These are phyloP conservation scores for Albula glossodonta DNA, from an alignment of 2,113 vertebrate genomes.

Conservation along the genomic window DNA sequence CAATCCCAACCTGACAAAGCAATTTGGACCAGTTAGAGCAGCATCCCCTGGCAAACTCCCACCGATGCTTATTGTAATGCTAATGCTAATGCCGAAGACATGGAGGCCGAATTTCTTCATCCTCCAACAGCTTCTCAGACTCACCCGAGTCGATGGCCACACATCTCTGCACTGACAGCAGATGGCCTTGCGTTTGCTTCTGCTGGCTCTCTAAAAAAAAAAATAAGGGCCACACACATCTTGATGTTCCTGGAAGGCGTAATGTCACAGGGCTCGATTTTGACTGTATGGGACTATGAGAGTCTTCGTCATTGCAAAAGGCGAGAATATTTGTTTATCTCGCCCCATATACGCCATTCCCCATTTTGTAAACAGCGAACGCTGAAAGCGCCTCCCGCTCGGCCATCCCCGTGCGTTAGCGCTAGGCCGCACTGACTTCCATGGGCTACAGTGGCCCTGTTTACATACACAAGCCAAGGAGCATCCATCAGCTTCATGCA, in stretches of 20 bases:
- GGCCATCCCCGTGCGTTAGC: not conserved
- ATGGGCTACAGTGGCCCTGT: not conserved
- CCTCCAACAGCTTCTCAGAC: no score
- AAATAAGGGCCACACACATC: not conserved
- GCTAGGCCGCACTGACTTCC: not conserved
- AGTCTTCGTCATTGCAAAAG: not conserved
- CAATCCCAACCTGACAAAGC: constrained; percentile 19
- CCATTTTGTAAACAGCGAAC: not conserved
- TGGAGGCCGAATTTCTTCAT: not conserved
- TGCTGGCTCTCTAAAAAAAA: not conserved
- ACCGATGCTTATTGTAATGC: not conserved
- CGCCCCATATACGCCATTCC: not conserved
- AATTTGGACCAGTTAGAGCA: not conserved
- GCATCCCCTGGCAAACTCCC: not conserved
- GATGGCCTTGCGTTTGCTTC: not conserved
- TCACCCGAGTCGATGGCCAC: no score
- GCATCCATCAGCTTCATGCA: not conserved
- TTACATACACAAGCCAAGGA: not conserved
- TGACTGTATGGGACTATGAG: not conserved
- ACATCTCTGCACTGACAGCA: not conserved
- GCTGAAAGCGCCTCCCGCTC: not conserved
- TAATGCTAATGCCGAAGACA: constrained; percentile 8
- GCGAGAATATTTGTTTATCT: not conserved
- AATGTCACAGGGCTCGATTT: not conserved
- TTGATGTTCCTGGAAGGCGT: not conserved